Conservation (phyloP, 2,797 vertebrate species). For the Alcedo atthis region DNA sequence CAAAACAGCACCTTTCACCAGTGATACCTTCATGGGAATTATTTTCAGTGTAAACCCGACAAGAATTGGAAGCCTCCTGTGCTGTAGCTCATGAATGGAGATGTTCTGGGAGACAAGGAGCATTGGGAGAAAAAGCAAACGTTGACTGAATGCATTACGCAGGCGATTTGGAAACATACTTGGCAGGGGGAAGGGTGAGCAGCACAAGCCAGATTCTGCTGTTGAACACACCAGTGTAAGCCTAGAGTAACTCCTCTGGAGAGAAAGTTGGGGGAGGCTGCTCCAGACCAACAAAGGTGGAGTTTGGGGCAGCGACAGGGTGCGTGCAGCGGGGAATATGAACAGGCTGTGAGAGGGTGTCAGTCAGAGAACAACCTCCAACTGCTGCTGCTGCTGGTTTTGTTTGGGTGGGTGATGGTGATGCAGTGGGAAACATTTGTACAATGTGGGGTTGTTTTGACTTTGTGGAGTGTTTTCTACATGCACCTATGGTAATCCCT, state of each 20-base stretch:
- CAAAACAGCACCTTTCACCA: slow-evolving; percentile 39
- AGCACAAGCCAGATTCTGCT: slow-evolving; percentile 55
- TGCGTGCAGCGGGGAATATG: background rate
- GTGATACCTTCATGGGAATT: slow-evolving; percentile 44
- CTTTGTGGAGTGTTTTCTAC: slow-evolving; percentile 66
- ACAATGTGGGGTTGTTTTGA: slow-evolving; percentile 43
- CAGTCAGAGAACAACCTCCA: background rate
- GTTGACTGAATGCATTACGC: slow-evolving; percentile 55
- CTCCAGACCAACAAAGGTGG: background rate
- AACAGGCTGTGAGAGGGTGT: background rate
- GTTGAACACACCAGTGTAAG: slow-evolving; percentile 57
- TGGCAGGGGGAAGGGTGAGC: slow-evolving; percentile 34
- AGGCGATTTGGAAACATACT: slow-evolving; percentile 48
- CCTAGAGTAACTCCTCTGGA: slow-evolving; percentile 33
- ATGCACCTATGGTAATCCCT: slow-evolving; percentile 73
- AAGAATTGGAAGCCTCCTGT: slow-evolving; percentile 31
- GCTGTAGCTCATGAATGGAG: slow-evolving; percentile 44
- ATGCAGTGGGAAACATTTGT: slow-evolving; percentile 47
- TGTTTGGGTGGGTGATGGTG: slow-evolving; percentile 37
- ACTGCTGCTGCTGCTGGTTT: background rate
- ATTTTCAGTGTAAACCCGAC: background rate
- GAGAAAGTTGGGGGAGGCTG: background rate
- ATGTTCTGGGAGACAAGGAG: slow-evolving; percentile 44
- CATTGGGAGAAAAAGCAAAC: slow-evolving; percentile 60
- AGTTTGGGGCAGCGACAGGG: background rate